phyloP scores from a whole-genome alignment of 2,888 invertebrate genomes.

The Drosophila fungiperda region DNA sequence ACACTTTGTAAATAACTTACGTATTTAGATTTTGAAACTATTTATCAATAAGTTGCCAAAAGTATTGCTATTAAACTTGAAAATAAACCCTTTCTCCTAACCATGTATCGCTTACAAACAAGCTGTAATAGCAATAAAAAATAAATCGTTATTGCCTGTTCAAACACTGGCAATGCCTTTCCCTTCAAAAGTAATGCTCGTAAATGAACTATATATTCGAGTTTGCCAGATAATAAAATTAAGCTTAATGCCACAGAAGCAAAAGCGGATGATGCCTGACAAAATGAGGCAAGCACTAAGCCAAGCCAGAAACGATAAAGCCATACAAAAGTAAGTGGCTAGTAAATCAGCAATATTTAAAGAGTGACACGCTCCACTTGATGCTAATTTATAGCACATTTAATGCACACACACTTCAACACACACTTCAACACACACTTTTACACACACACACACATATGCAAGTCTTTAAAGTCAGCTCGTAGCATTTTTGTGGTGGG shows the following conservation, averaged over 20 bases:
- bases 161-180: background rate
- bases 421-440: conserved; percentile 8
- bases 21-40: background rate
- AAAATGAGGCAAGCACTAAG: conserved; percentile 15
- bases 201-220: conserved; percentile 32
- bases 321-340: conserved; percentile 30
- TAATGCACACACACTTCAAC: conserved; percentile 13
- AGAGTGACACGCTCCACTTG: conserved; percentile 49
- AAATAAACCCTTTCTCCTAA: background rate
- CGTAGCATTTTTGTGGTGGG: conserved; percentile 11
- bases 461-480: conserved; percentile 15
- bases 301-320: conserved; percentile 31
- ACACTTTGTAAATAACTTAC: background rate
- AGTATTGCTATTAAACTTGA: background rate
- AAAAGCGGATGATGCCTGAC: conserved; percentile 4
- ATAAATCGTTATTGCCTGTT: background rate
- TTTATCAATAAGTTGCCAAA: background rate
- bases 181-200: conserved; percentile 27
- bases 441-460: conserved; percentile 7
- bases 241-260: conserved; percentile 19
- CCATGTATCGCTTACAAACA: background rate
- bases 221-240: conserved; percentile 41
- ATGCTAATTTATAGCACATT: conserved; percentile 67
- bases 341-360: conserved; percentile 51
- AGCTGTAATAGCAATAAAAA: background rate